Percentiles rank a stretch among this genome's conserved stretches.
Conservation (phyloP, 1,140 invertebrate species). For the Limonius californicus region DNA sequence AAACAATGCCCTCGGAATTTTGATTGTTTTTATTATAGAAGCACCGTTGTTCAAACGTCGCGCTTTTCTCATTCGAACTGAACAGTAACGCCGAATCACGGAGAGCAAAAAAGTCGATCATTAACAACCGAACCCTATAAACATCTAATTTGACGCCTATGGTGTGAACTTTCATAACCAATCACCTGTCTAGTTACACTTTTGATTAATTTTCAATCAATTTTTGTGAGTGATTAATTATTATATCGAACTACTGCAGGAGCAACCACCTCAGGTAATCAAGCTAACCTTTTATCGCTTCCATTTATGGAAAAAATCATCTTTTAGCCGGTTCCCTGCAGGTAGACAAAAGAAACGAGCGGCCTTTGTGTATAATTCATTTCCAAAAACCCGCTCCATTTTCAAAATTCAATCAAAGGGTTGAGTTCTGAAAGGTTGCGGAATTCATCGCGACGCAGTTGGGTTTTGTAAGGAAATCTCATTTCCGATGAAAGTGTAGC, state of each 20-base stretch:
- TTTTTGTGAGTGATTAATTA: slow-evolving; percentile 47
- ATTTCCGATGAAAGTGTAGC: slow-evolving; percentile 4
- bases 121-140: slow-evolving; percentile 24
- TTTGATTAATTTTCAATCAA: slow-evolving; percentile 50
- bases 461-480: background rate
- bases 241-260: slow-evolving; percentile 27
- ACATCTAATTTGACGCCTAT: slow-evolving; percentile 46
- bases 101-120: slow-evolving; percentile 1
- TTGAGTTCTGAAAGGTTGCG: background rate
- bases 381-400: background rate
- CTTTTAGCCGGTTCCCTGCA: background rate
- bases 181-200: slow-evolving; percentile 49
- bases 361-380: background rate
- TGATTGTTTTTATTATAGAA: slow-evolving; percentile 20
- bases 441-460: background rate
- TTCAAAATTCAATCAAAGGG: background rate
- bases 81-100: background rate
- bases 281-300: slow-evolving; percentile 6
- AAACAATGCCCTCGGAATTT: slow-evolving; percentile 29
- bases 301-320: background rate
- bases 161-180: slow-evolving; percentile 44
- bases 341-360: background rate
- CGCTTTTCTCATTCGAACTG: background rate
- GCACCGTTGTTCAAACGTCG: slow-evolving; percentile 4
- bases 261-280: slow-evolving; percentile 24